phyloP scores from a whole-genome alignment of 2,797 vertebrate genomes.

The Petrocephalus schoutedeni region DNA sequence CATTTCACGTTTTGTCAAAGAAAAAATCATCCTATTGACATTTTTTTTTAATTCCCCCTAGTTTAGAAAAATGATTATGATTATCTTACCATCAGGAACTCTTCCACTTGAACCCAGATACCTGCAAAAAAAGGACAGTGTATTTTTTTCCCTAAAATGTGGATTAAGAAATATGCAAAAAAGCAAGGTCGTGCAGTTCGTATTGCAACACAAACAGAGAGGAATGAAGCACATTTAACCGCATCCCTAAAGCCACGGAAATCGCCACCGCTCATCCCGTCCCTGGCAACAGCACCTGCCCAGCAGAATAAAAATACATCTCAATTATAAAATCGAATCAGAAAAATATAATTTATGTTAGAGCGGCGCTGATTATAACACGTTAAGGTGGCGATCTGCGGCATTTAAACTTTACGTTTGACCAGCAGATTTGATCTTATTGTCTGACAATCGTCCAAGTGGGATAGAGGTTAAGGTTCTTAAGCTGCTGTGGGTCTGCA shows the following conservation, averaged over 20 bases:
- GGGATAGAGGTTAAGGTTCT: conserved; percentile 53
- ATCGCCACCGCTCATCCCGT: neutral
- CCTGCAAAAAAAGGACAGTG: conserved; percentile 53
- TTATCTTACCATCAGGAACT: conserved; percentile 73
- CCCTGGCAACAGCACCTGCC: neutral
- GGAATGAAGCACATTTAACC: neutral
- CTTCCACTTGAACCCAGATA: conserved; percentile 64
- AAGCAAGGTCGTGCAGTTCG: neutral
- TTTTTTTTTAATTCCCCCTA: neutral
- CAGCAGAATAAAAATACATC: neutral
- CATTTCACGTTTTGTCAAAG: neutral
- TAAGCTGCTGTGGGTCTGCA: conserved; percentile 36
- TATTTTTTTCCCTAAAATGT: neutral
- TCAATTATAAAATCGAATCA: neutral
- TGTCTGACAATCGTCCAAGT: conserved; percentile 49
- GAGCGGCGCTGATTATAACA: neutral
- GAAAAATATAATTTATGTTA: neutral
- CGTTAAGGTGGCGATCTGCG: neutral
- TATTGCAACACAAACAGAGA: neutral
- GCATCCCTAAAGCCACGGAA: neutral
- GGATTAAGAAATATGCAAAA: neutral
- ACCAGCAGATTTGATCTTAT: conserved; percentile 28
- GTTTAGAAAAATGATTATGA: neutral
- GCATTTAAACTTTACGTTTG: neutral
- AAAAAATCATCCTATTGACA: neutral